Base-by-base conservation (phyloP, 2,113 vertebrate species). In the Gasterosteus aculeatus region DNA sequence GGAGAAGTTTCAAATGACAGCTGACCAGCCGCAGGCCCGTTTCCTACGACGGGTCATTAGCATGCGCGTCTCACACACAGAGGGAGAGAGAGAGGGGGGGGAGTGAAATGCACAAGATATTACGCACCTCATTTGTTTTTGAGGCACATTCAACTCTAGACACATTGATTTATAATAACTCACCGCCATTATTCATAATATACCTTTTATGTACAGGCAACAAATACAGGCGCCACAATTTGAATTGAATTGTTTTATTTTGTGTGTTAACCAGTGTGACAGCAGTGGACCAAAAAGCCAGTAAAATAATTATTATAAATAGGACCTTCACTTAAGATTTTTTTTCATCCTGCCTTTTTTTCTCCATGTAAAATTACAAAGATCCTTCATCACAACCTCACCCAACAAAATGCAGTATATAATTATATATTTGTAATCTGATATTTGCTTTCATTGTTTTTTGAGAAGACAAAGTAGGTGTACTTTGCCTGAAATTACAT, bases 1-100 rank as follows among this genome's bases (percentile, higher is more conserved):
- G 67, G 53, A 69, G 60, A 82, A 73, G 75, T 85, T 26, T 86
- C 77, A 83, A 87, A 81, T 33, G 67, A 85, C 69, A 83, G 49
- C 63, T 72, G 80, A 80, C 78, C 69, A 56, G 77, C 73, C 63
- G 51, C 67, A 74, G 16, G 35, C 22, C 60, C 53, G 47, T 79
- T 81, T 82, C 75, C 57, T 61, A 63, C 59, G 47, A 64, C 31
- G 49, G 42, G 54, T 83, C 51, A 76, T 75, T 66, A 69, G 66
- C 67, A 71, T 67, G 19, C 35, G 61, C 38, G 41, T 41, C 49
- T 59, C 26, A 19, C 22, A 60, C 49, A 54, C 22, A 22, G 18
- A 59, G 72, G 51, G 33, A 58, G 39, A 61, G 51, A 58, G 33
- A 58, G 44, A 65, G 51, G 26, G 42, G 44, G 29, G 72, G 39